Conservation (phyloP, 2,888 invertebrate genomes). For the Acleris cristana region DNA sequence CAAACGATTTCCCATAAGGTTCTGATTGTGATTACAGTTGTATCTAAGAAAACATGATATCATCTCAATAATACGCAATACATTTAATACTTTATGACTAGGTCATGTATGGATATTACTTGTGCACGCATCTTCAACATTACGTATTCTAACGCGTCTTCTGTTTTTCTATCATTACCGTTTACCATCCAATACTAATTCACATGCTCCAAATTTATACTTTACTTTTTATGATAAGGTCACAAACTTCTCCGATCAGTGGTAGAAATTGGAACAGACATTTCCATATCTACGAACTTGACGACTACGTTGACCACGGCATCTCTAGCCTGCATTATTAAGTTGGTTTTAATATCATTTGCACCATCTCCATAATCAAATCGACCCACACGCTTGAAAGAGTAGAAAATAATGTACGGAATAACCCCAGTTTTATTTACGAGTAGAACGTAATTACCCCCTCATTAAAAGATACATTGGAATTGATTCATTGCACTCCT, state of each 20-base stretch:
- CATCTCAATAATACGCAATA: background rate
- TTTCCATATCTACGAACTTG: background rate
- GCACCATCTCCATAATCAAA: constrained; percentile 42
- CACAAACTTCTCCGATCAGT: constrained; percentile 2
- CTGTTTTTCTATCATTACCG: background rate
- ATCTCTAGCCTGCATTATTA: background rate
- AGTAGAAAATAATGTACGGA: constrained; percentile 31
- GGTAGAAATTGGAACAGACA: background rate
- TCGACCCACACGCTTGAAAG: constrained; percentile 42
- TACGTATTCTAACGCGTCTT: constrained; percentile 3
- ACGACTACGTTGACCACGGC: background rate
- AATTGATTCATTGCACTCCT: constrained; percentile 54
- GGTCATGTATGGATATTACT: background rate
- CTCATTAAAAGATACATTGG: constrained; percentile 55
- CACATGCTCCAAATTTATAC: constrained; percentile 25
- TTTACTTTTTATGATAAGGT: constrained; percentile 9
- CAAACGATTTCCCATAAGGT: background rate
- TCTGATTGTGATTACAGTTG: background rate
- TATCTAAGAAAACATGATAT: background rate
- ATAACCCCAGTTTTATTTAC: constrained; percentile 40
- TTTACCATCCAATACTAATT: constrained; percentile 7
- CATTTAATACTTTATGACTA: background rate
- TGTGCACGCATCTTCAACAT: background rate
- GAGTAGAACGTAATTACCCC: constrained; percentile 41
- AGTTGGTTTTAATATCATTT: constrained; percentile 29